A percentile compares a stretch with the other conserved stretches of the same genome.
These are phyloP conservation scores for Bothrops jararaca DNA, from an alignment of 2,113 vertebrate species.

Conservation along the genomic window DNA sequence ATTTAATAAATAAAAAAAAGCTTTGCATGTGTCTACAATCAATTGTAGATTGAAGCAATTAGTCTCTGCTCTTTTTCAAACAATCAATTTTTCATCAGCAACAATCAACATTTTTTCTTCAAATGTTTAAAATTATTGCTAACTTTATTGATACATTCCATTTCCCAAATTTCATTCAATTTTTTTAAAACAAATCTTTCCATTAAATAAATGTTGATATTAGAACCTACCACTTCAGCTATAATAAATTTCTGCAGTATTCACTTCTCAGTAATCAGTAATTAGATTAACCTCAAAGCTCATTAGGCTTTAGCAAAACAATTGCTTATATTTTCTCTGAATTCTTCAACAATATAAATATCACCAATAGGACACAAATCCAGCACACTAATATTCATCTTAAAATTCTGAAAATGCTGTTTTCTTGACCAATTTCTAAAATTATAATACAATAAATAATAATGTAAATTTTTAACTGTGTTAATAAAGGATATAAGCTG, in stretches of 20 bases:
- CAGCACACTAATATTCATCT: not conserved
- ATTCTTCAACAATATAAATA: not conserved
- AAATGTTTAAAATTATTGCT: not conserved
- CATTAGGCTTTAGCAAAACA: not conserved
- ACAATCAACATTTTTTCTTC: not conserved
- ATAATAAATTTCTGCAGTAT: not conserved
- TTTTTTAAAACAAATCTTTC: not conserved
- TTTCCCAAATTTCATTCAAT: not conserved
- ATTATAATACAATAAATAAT: not conserved
- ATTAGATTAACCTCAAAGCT: not conserved
- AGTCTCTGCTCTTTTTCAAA: not conserved
- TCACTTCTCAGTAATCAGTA: not conserved
- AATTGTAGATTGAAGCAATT: not conserved
- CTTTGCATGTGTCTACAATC: not conserved
- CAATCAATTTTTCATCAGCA: not conserved
- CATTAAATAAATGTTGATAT: not conserved
- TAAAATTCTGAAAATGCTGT: not conserved
- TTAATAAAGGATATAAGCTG: not conserved
- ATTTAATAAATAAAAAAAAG: not conserved
- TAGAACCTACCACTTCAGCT: not conserved
- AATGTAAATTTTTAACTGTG: not conserved
- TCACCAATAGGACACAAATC: not conserved
- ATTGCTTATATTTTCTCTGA: not conserved
- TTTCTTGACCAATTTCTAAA: not conserved
- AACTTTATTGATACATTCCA: not conserved